A percentile compares a stretch with the other conserved stretches of the same genome.
phyloP scores from a whole-genome alignment of 2,888 invertebrate genomes.

The Eupithecia insigniata region DNA sequence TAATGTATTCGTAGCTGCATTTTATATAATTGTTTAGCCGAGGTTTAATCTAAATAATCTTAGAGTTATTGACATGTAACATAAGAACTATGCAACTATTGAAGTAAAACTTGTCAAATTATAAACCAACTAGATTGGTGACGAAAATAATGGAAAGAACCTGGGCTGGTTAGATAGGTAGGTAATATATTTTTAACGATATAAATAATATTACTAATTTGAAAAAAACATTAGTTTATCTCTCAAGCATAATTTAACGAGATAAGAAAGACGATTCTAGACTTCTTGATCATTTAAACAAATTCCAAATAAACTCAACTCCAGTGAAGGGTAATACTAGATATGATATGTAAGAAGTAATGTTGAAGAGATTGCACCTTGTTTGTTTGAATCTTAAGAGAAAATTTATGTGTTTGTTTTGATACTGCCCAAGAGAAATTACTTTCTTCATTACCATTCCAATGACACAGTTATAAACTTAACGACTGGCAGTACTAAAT shows the following conservation, averaged over 20 bases:
- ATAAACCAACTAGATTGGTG: background rate
- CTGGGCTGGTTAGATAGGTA: too few species aligned
- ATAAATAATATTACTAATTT: background rate
- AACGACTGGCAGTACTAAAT: constrained; percentile 26
- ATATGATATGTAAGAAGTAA: background rate
- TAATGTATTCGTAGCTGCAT: too few species aligned
- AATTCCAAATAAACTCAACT: background rate
- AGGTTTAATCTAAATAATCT: too few species aligned
- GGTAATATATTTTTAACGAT: too few species aligned
- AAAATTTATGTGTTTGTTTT: constrained; percentile 39
- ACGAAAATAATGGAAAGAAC: background rate
- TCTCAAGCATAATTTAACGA: background rate
- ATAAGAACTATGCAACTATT: too few species aligned
- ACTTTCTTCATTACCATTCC: constrained; percentile 37
- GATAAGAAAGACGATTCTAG: background rate
- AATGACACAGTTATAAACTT: constrained; percentile 36
- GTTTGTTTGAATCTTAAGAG: constrained; percentile 8
- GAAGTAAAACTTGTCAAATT: background rate
- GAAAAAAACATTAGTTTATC: background rate
- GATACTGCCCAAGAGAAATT: constrained; percentile 27
- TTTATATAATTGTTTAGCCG: too few species aligned
- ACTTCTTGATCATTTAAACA: background rate
- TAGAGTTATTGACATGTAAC: too few species aligned
- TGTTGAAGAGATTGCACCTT: background rate
- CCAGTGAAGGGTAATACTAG: background rate